phyloP scores from a whole-genome alignment of 2,888 invertebrate species.

The Limenitis camilla region DNA sequence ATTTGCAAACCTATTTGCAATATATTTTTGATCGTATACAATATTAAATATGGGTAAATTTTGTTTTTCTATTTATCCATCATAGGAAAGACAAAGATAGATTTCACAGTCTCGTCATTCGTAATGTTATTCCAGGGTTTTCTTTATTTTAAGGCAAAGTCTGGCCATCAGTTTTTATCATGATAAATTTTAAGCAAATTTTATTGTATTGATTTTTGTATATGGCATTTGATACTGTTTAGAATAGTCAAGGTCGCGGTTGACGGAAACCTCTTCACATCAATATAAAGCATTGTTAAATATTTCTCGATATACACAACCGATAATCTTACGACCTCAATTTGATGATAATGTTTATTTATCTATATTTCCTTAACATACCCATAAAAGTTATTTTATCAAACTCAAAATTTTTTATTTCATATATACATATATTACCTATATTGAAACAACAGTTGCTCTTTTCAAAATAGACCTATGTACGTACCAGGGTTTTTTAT shows the following conservation, averaged over 20 bases:
- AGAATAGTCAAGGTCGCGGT: slow-evolving; percentile 32
- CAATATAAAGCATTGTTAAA: background rate
- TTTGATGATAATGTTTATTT: slow-evolving; percentile 11
- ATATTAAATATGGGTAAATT: too few species aligned
- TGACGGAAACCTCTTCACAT: slow-evolving; percentile 16
- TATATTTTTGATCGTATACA: too few species aligned
- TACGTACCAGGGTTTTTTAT: too few species aligned
- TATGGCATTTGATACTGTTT: slow-evolving; percentile 6
- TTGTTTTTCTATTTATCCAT: background rate
- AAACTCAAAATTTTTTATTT: too few species aligned
- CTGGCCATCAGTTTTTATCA: too few species aligned
- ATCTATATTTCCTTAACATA: background rate
- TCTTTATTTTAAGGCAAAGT: too few species aligned
- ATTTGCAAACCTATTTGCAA: background rate
- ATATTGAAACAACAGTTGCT: too few species aligned
- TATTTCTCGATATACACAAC: slow-evolving; percentile 2
- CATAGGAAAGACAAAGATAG: background rate
- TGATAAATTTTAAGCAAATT: too few species aligned
- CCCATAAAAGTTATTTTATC: background rate
- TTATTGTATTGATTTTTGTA: too few species aligned
- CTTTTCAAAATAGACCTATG: background rate
- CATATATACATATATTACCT: too few species aligned
- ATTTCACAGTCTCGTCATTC: too few species aligned
- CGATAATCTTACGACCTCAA: slow-evolving; percentile 21
- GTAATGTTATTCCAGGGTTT: too few species aligned